Evolutionary conservation across 1,140 invertebrate species (phyloP), one percentile per base, ranked within the genome.

Genomic region (Colletes gigas): DNA sequence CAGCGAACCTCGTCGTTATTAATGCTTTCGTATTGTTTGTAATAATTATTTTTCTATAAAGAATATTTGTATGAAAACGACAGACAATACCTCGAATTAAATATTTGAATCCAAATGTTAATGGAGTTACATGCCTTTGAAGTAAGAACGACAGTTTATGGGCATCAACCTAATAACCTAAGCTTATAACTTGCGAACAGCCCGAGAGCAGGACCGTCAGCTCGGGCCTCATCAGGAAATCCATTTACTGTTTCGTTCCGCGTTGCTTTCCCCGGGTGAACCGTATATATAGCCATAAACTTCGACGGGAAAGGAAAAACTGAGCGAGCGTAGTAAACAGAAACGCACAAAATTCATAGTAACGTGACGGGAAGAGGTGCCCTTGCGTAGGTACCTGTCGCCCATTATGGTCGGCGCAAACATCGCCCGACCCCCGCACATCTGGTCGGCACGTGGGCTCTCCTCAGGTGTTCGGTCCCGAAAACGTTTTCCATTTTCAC

Each of bases 371-470:
- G 41, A 1, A 30, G 60, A 44, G 4, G 73, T 69, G 67, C 14
- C 3, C n/a, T 3, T 5, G 21, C 44, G 57, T 72, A 83, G 39
- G 69, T 88, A 89, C 86, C 89, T 89, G 86, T 87, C 84, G 76
- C 62, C 62, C 70, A 50, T 87, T 82, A 76, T 15, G 66, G 79
- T 60, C 17, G 19, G 8, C 4, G 41, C 15, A 44, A 83, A 44
- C 17, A 73, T 47, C 67, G 65, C 57, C 15, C 0, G 21, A 57
- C 72, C 39, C 63, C 57, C 81, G 82, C 89, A 30, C 30, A 90
- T 91, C 84, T 91, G 88, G 84, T 74, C 68, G 83, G 73, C 90
- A 89, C 89, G 87, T 90, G 88, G 79, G 65, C 74, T 70, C 73
- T 54, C 41, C 60, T 82, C 75, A 83, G 78, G 69, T 82, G 60